Base-by-base conservation (phyloP, 2,888 invertebrate species). In the Drosophila sordidula region DNA sequence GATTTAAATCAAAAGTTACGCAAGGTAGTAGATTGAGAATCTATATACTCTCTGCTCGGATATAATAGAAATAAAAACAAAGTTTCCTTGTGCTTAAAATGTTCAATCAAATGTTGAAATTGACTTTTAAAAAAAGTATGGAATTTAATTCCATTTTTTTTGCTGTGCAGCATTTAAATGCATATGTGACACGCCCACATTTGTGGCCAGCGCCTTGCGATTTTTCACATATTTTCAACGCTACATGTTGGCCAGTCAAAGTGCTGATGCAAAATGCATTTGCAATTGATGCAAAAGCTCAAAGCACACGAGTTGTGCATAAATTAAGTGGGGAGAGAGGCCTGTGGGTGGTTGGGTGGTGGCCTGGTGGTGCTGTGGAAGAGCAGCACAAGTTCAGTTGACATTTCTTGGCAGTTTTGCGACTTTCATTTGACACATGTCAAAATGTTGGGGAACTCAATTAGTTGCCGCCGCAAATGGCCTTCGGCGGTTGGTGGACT, bases 351-450 rank as follows among this genome's bases (percentile, higher is more conserved):
- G 34, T 9, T n/a, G 16, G 16, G 8, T 32, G 39, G n/a, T n/a
- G 39, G 29, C 22, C 25, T n/a, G 39, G 11, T 9, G 9, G 32
- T 8, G 49, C 14, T 29, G 26, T 6, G 44, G 5, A 26, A 22
- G 26, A 11, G 25, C n/a, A 25, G 56, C 29, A 29, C 9, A n/a
- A 25, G 18, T 59, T 50, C 42, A 25, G 25, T 68, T 76, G 69
- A 69, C 70, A 80, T 77, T 65, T 68, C 74, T 75, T 79, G 79
- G 61, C 77, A 77, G 75, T 63, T 78, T 58, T 70, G 79, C 66
- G 77, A 79, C 73, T 74, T 76, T 80, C 80, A 80, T 80, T 67
- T 84, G 85, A 85, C 89, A 85, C 73, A 74, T 86, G 84, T 89
- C 89, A 79, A 79, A 80, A 77, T 74, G 65, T 73, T 75, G 59